These are phyloP conservation scores for Caenorhabditis drosophilae DNA, from an alignment of 2,888 invertebrate species.

Conservation along the genomic window DNA sequence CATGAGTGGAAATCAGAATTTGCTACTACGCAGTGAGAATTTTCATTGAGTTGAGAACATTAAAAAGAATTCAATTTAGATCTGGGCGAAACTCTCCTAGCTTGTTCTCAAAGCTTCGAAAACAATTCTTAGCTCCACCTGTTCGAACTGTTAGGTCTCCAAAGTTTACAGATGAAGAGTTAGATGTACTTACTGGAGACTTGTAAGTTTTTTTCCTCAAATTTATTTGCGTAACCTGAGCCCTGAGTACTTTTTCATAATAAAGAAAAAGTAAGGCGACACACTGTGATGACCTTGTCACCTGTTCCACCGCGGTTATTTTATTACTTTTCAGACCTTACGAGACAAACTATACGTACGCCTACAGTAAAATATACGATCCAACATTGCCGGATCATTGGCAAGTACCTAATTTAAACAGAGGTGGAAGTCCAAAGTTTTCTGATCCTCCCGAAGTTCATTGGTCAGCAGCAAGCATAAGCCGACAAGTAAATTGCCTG, in stretches of 20 bases:
- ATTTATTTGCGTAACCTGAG: no score
- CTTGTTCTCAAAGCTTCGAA: slow-evolving; percentile 26
- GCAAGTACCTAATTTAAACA: slow-evolving; percentile 48
- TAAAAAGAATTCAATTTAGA: not conserved
- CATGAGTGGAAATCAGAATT: slow-evolving; percentile 32
- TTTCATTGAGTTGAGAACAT: not conserved
- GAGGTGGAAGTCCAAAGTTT: slow-evolving; percentile 5
- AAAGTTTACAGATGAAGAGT: slow-evolving; percentile 28
- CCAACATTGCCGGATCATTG: slow-evolving; percentile 35
- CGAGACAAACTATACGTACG: slow-evolving; percentile 52
- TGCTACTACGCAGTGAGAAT: slow-evolving; percentile 7
- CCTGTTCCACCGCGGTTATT: not conserved
- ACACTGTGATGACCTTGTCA: slow-evolving; percentile 9
- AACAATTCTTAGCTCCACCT: slow-evolving; percentile 22
- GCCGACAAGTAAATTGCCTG: slow-evolving; percentile 13
- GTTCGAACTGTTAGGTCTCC: slow-evolving; percentile 29
- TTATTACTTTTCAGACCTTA: slow-evolving; percentile 35
- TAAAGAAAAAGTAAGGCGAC: slow-evolving; percentile 1
- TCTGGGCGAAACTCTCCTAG: slow-evolving; percentile 26
- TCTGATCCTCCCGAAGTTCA: slow-evolving; percentile 16
- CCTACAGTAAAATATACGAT: slow-evolving; percentile 36
- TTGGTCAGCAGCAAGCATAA: slow-evolving; percentile 24
- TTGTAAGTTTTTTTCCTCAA: slow-evolving; percentile 20
- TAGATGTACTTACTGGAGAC: slow-evolving; percentile 26
- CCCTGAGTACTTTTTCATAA: not conserved